Percentiles rank a stretch among this genome's conserved stretches.
Conservation (phyloP, 35 echinoderm and acorn worm genomes). For the Holothuria glaberrima region DNA sequence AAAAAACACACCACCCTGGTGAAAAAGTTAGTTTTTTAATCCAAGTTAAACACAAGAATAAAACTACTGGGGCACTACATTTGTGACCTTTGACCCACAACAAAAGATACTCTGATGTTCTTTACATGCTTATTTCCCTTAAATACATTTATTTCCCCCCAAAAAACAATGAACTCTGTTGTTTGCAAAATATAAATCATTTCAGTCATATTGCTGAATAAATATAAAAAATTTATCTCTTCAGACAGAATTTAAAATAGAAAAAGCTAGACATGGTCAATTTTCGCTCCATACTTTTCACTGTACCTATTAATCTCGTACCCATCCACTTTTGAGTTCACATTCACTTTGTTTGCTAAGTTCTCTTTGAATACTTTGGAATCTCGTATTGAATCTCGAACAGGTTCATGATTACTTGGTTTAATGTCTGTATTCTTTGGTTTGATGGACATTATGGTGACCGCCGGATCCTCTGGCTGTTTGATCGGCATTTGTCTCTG, state of each 20-base stretch:
- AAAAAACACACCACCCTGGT: too few species aligned
- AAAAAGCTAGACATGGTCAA: conserved; percentile 60
- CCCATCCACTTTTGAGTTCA: conserved; percentile 62
- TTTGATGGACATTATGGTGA: conserved; percentile 73
- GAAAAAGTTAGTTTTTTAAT: too few species aligned
- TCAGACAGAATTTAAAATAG: conserved; percentile 13
- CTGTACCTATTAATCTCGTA: conserved; percentile 65
- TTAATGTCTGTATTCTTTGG: conserved; percentile 82
- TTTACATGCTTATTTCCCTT: too few species aligned
- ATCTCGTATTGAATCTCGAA: conserved; percentile 85
- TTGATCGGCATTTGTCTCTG: conserved; percentile 57
- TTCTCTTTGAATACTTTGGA: conserved; percentile 93
- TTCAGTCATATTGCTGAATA: conserved; percentile 65
- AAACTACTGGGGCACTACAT: too few species aligned
- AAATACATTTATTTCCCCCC: too few species aligned
- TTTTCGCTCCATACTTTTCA: conserved; percentile 71
- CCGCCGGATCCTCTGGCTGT: conserved; percentile 22
- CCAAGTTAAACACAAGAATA: too few species aligned
- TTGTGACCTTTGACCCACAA: too few species aligned
- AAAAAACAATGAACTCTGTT: too few species aligned
- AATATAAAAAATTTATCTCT: conserved; percentile 63
- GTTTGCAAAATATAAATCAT: conserved; percentile 62
- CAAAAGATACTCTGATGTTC: too few species aligned
- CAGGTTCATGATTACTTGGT: conserved; percentile 72
- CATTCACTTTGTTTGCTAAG: conserved; percentile 61